These are phyloP conservation scores for Asbolus verrucosus DNA, from an alignment of 1,140 invertebrate species.

Conservation along the genomic window DNA sequence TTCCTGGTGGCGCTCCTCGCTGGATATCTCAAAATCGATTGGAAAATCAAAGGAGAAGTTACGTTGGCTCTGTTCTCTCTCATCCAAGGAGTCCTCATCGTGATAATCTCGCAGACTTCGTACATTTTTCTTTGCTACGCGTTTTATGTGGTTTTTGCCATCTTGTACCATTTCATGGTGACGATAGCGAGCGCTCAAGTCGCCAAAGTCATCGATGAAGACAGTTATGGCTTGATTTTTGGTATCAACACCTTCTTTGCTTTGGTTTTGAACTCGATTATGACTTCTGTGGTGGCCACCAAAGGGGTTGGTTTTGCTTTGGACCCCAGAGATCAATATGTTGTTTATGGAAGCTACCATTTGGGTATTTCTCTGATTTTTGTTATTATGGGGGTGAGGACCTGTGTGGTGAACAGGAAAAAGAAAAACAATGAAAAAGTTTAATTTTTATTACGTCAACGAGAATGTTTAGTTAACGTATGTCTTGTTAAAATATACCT, in stretches of 20 bases:
- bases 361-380: conserved; percentile 68
- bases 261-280: conserved; percentile 80
- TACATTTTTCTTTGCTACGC: conserved; percentile 80
- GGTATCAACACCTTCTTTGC: conserved; percentile 90
- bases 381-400: conserved; percentile 60
- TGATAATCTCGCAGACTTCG: conserved; percentile 71
- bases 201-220: conserved; percentile 80
- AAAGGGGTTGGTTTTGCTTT: conserved; percentile 63
- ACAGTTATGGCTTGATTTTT: conserved; percentile 91
- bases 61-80: conserved; percentile 67
- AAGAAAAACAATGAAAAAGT: no score
- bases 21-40: conserved; percentile 60
- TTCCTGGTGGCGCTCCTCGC: conserved; percentile 69
- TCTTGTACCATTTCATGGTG: conserved; percentile 84
- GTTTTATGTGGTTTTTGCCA: conserved; percentile 81
- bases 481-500: no score
- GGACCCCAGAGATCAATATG: conserved; percentile 69
- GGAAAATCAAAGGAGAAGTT: conserved; percentile 61
- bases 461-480: no score
- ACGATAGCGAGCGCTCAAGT: conserved; percentile 90
- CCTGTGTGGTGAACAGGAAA: not conserved
- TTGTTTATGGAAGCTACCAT: conserved; percentile 74
- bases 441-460: no score
- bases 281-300: conserved; percentile 78
- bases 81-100: conserved; percentile 75